Conservation (phyloP, 2,797 vertebrate genomes). For the Prunella strophiata region DNA sequence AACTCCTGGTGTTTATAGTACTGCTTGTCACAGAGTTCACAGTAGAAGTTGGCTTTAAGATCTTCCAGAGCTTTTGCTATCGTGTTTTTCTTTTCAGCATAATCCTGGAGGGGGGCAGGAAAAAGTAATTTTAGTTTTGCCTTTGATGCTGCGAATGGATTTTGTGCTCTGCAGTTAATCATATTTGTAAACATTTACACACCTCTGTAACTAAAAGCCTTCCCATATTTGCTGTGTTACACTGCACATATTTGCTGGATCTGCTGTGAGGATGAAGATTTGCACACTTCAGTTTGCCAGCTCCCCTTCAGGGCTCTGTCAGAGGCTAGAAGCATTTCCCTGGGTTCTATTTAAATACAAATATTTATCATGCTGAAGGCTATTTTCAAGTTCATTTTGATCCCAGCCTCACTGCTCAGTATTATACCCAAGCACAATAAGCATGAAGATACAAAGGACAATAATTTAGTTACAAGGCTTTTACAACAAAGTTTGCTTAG, state of each 20-base stretch:
- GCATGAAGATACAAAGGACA: not conserved
- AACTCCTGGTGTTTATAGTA: slow-evolving; percentile 96
- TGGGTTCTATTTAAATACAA: slow-evolving; percentile 2
- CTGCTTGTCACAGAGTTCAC: slow-evolving; percentile 96
- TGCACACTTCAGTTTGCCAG: slow-evolving; percentile 42
- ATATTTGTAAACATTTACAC: slow-evolving; percentile 59
- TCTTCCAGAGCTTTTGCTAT: slow-evolving; percentile 87
- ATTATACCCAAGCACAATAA: not conserved
- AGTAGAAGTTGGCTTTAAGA: slow-evolving; percentile 93
- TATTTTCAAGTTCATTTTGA: not conserved
- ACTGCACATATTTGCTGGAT: slow-evolving; percentile 12
- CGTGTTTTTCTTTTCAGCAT: slow-evolving; percentile 87
- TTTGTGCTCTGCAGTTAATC: slow-evolving; percentile 47
- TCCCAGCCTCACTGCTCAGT: not conserved
- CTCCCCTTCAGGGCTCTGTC: not conserved
- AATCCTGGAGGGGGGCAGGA: slow-evolving; percentile 77
- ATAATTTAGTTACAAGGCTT: not conserved
- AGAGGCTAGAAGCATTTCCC: not conserved
- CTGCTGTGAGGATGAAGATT: not conserved
- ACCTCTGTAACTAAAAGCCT: slow-evolving; percentile 24
- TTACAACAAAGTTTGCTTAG: not conserved
- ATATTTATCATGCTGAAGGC: slow-evolving; percentile 38
- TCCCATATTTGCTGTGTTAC: slow-evolving; percentile 5
- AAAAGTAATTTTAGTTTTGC: slow-evolving; percentile 55
- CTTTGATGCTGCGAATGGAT: not conserved